A percentile compares a stretch with the other conserved stretches of the same genome.
phyloP scores from a whole-genome alignment of 2,888 invertebrate species.

The Cremastinae sp. region DNA sequence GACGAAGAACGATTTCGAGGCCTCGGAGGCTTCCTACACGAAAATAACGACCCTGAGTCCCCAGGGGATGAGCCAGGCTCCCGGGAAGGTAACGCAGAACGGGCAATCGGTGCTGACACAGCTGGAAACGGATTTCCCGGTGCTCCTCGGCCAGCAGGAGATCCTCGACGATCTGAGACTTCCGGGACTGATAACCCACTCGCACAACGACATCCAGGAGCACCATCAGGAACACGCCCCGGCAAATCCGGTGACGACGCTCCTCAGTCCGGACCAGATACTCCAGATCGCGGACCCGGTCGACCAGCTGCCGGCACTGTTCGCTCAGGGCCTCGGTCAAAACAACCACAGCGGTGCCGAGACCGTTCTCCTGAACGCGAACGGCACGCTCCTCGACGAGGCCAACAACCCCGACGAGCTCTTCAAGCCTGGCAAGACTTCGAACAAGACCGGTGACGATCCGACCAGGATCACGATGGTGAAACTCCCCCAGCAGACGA shows the following conservation, averaged over 20 bases:
- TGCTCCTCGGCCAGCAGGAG: constrained; percentile 73
- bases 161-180: constrained; percentile 74
- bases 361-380: constrained; percentile 80
- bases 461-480: background rate
- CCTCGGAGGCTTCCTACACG: constrained; percentile 62
- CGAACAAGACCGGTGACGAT: constrained; percentile 2
- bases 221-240: constrained; percentile 62
- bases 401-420: constrained; percentile 79
- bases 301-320: constrained; percentile 77
- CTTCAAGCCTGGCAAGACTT: constrained; percentile 69
- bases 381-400: constrained; percentile 78
- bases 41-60: constrained; percentile 72
- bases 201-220: constrained; percentile 72
- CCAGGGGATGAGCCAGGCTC: constrained; percentile 65
- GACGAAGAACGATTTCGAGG: constrained; percentile 37
- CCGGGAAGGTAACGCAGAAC: constrained; percentile 72
- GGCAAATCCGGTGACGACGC: constrained; percentile 73
- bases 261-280: constrained; percentile 76
- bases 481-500: constrained; percentile 7
- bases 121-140: constrained; percentile 70
- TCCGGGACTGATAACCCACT: constrained; percentile 72
- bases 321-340: constrained; percentile 74
- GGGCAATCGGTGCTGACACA: constrained; percentile 67
- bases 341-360: constrained; percentile 75
- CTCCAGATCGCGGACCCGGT: constrained; percentile 78